phyloP scores from a whole-genome alignment of 2,113 vertebrate species.

The Artemisiospiza belli region DNA sequence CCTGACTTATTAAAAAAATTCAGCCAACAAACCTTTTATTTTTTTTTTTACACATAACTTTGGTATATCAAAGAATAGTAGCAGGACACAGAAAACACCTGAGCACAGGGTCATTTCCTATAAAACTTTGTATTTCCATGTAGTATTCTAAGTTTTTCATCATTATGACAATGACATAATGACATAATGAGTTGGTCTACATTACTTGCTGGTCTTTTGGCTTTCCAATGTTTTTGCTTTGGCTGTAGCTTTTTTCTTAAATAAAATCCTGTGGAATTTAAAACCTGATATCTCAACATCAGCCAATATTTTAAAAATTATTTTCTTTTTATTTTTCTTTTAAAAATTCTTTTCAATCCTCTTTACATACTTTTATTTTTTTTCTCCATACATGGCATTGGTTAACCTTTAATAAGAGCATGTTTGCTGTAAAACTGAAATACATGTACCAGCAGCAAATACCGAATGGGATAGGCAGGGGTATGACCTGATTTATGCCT shows the following conservation, averaged over 20 bases:
- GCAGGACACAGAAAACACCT: background rate
- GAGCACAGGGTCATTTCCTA: fast-evolving
- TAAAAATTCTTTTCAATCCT: fast-evolving
- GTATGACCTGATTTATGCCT: background rate
- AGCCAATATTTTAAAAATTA: background rate
- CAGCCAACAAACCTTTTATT: background rate
- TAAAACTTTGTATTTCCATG: background rate
- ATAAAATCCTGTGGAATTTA: background rate
- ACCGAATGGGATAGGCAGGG: background rate
- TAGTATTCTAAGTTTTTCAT: background rate
- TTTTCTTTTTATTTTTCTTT: too few species aligned
- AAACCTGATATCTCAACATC: background rate
- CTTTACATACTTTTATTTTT: background rate
- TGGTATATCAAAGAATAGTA: background rate
- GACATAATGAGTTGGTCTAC: too few species aligned
- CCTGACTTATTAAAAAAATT: background rate
- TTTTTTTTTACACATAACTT: background rate
- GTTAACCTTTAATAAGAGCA: background rate
- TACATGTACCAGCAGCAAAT: background rate
- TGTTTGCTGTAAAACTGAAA: background rate
- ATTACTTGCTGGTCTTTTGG: background rate
- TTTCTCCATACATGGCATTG: background rate
- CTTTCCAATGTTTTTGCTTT: background rate
- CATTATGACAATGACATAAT: too few species aligned
- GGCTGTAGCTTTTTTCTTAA: background rate